phyloP scores from a whole-genome alignment of 2,113 vertebrate genomes.

The Chaetops frenatus region DNA sequence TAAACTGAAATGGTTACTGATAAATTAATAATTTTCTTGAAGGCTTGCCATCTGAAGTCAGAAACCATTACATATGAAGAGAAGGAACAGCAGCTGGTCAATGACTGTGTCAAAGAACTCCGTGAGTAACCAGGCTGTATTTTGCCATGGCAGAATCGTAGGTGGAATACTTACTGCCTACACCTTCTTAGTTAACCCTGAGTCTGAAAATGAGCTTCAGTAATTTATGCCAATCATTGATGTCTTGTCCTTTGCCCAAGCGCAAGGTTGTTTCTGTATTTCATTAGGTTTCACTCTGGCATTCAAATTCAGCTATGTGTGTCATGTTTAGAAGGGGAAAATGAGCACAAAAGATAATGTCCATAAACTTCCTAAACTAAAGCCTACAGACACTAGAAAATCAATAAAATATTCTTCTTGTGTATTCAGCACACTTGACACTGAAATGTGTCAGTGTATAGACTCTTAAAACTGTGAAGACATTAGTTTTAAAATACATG shows the following conservation, averaged over 20 bases:
- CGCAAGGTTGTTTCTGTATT: background rate
- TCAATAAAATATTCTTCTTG: background rate
- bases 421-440: background rate
- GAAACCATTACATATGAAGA: slow-evolving; percentile 94
- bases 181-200: background rate
- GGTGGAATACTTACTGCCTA: background rate
- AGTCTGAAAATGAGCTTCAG: background rate
- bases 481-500: background rate
- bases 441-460: background rate
- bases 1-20: background rate
- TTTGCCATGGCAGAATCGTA: background rate
- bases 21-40: slow-evolving; percentile 1
- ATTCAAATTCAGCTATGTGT: background rate
- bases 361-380: background rate
- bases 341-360: background rate
- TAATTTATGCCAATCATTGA: background rate
- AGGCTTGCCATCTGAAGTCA: slow-evolving; percentile 91
- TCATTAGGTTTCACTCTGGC: background rate
- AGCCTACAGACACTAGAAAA: background rate
- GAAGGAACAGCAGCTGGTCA: slow-evolving; percentile 94
- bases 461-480: background rate
- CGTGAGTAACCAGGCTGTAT: slow-evolving; percentile 75
- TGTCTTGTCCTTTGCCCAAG: background rate
- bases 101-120: slow-evolving; percentile 95
- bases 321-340: background rate